Conservation (phyloP, 2,888 invertebrate genomes). For the Sarcophaga variegata region DNA sequence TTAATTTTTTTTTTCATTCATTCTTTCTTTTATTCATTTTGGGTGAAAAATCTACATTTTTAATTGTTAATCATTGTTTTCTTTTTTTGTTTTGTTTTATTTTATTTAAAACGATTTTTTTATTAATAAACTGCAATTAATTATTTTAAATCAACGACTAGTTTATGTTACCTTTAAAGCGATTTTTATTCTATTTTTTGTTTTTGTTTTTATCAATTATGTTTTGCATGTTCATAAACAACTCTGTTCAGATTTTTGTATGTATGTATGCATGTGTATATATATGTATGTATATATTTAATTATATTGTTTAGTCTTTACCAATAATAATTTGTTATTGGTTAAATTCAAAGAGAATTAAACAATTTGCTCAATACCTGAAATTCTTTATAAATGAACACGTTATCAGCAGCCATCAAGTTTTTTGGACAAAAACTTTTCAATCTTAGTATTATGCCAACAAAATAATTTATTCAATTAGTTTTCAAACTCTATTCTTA, state of each 20-base stretch:
- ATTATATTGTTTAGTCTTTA: constrained; percentile 14
- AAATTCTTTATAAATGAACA: constrained; percentile 38
- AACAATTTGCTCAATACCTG: constrained; percentile 42
- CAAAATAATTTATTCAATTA: constrained; percentile 8
- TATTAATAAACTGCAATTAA: constrained; percentile 52
- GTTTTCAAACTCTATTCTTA: constrained; percentile 24
- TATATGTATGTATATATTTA: background rate
- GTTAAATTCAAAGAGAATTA: constrained; percentile 14
- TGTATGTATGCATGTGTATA: too few species aligned
- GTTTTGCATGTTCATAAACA: constrained; percentile 7
- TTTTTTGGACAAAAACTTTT: constrained; percentile 35
- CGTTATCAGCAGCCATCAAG: background rate
- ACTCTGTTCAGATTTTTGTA: too few species aligned
- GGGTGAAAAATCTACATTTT: constrained; percentile 52
- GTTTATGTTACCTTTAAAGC: constrained; percentile 62
- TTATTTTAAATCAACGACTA: constrained; percentile 66
- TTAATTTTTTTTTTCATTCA: constrained; percentile 22
- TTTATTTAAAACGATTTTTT: background rate
- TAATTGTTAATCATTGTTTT: constrained; percentile 13
- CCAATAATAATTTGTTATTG: constrained; percentile 8
- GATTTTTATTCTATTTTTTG: constrained; percentile 22
- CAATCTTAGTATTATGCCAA: constrained; percentile 37
- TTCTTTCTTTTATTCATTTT: constrained; percentile 44
- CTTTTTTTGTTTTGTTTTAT: constrained; percentile 19
- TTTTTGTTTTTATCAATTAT: constrained; percentile 5